Evolutionary conservation across 2,888 invertebrate genomes (phyloP).

Genomic region (Agonopterix heracliana): DNA sequence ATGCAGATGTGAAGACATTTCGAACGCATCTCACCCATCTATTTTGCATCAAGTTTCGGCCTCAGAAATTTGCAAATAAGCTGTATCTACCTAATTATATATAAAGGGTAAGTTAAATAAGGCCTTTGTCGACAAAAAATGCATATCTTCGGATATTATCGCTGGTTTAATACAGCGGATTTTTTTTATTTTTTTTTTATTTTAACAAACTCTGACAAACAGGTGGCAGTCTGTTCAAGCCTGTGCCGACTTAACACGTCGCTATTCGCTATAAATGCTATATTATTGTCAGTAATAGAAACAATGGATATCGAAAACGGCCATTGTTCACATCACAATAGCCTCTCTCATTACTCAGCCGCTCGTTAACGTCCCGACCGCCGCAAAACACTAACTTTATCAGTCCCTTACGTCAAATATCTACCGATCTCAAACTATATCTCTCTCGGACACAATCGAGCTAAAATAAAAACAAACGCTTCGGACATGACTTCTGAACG

Average conservation of each 20-base stretch:
- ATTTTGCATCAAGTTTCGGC: slow-evolving; percentile 65
- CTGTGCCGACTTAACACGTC: slow-evolving; percentile 12
- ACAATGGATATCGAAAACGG: slow-evolving; percentile 57
- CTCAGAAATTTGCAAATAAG: slow-evolving; percentile 50
- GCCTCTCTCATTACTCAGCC: slow-evolving; percentile 69
- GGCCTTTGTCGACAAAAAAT: slow-evolving; percentile 2
- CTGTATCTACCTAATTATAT: slow-evolving; percentile 25
- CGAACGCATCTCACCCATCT: slow-evolving; percentile 37
- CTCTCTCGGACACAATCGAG: slow-evolving; percentile 63
- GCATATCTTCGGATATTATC: slow-evolving; percentile 1
- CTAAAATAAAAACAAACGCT: slow-evolving; percentile 48
- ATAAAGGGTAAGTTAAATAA: slow-evolving; percentile 6
- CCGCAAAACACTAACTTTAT: slow-evolving; percentile 71
- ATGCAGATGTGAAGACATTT: slow-evolving; percentile 56
- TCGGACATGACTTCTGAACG: slow-evolving; percentile 45
- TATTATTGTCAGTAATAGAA: slow-evolving; percentile 66
- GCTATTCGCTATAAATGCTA: slow-evolving; percentile 36
- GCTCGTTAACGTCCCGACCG: slow-evolving; percentile 66
- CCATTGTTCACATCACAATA: slow-evolving; percentile 71
- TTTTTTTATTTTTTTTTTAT: not conserved
- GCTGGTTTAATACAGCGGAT: not conserved
- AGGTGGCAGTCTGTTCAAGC: not conserved
- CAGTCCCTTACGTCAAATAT: slow-evolving; percentile 68
- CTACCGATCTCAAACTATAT: slow-evolving; percentile 66
- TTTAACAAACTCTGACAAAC: too few relatives aligned